These are phyloP conservation scores for Odontomachus brunneus DNA, from an alignment of 1,140 invertebrate genomes.

Conservation along the genomic window DNA sequence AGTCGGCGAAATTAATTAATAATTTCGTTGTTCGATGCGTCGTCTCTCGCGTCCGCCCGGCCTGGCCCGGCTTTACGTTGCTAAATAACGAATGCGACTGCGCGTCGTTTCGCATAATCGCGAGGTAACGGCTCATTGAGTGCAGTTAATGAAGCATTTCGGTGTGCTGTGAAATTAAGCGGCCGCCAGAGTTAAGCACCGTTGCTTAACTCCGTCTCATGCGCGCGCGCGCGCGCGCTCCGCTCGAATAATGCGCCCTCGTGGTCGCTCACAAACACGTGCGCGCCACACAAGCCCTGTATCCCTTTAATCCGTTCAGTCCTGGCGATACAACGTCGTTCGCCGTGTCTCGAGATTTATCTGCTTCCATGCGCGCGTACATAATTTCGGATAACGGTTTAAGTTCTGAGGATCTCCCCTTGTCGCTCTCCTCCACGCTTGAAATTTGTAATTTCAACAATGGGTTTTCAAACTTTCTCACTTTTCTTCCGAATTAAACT, in stretches of 20 bases:
- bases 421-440: too few species aligned
- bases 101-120: conserved; percentile 44
- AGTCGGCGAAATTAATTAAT: conserved; percentile 62
- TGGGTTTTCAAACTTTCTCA: too few species aligned
- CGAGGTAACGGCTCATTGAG: conserved; percentile 44
- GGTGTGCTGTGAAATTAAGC: conserved; percentile 53
- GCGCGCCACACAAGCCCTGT: too few species aligned
- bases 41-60: background rate
- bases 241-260: conserved; percentile 3
- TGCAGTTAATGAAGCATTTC: conserved; percentile 64
- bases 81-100: conserved; percentile 64
- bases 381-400: too few species aligned
- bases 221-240: background rate
- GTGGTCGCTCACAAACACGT: too few species aligned
- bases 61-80: too few species aligned
- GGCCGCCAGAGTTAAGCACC: background rate
- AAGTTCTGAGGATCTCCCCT: too few species aligned
- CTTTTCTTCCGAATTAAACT: too few species aligned
- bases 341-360: background rate
- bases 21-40: conserved; percentile 62
- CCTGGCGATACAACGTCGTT: background rate
- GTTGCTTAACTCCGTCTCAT: conserved; percentile 29
- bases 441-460: too few species aligned
- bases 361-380: background rate
- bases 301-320: background rate